phyloP scores from a whole-genome alignment of 1,140 invertebrate genomes.

The Drosophila azteca region DNA sequence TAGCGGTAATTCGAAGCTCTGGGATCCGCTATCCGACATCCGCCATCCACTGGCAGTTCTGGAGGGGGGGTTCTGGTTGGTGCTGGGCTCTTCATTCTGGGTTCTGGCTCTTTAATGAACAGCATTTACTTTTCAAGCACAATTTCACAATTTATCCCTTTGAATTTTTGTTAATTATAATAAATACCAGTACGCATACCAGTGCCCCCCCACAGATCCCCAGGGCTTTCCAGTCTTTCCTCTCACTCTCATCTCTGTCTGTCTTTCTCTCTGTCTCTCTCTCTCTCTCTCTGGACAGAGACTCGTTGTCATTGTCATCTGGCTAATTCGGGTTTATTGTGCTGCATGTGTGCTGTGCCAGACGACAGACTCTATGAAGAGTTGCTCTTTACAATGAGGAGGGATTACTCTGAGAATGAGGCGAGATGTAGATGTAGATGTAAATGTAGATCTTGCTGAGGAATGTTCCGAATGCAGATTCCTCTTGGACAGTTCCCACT shows the following conservation, averaged over 20 bases:
- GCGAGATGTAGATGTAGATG: too few species aligned
- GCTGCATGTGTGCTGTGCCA: slow-evolving; percentile 23
- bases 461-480: too few species aligned
- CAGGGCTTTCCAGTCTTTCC: neutral
- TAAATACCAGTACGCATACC: slow-evolving; percentile 49
- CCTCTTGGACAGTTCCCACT: too few species aligned
- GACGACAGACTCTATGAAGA: neutral
- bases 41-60: too few species aligned
- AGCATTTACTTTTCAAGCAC: slow-evolving; percentile 67
- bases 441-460: too few species aligned
- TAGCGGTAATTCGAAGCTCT: slow-evolving; percentile 37
- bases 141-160: slow-evolving; percentile 76
- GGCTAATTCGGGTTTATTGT: slow-evolving; percentile 69
- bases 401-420: too few species aligned
- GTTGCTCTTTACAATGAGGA: slow-evolving; percentile 16
- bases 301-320: slow-evolving; percentile 55
- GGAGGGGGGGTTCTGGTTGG: neutral
- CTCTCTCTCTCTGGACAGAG: neutral
- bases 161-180: slow-evolving; percentile 80
- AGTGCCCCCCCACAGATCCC: slow-evolving; percentile 2
- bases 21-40: slow-evolving; percentile 4
- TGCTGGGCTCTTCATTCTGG: slow-evolving; percentile 4
- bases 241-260: too few species aligned
- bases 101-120: slow-evolving; percentile 55
- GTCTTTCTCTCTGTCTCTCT: too few species aligned